These are phyloP conservation scores for Podabrus alpinus DNA, from an alignment of 2,888 invertebrate genomes.

Conservation along the genomic window DNA sequence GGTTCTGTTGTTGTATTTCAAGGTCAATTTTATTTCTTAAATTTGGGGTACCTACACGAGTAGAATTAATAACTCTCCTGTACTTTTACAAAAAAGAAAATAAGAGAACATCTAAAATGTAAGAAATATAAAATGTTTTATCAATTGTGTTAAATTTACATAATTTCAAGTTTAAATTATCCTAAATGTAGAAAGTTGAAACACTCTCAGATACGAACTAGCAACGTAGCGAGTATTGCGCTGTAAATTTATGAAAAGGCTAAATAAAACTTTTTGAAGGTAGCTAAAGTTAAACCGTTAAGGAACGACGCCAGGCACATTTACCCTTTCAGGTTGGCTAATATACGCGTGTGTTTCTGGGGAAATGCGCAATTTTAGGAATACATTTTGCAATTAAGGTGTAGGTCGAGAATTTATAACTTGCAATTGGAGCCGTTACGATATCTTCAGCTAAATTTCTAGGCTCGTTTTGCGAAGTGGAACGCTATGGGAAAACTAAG, in stretches of 20 bases:
- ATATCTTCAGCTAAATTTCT: constrained; percentile 31
- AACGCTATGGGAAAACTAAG: constrained; percentile 25
- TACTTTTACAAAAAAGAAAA: background rate
- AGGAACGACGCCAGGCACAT: constrained; percentile 31
- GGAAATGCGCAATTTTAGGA: constrained; percentile 44
- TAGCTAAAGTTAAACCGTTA: constrained; percentile 39
- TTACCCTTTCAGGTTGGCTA: constrained; percentile 29
- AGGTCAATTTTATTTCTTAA: background rate
- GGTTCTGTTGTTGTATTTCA: background rate
- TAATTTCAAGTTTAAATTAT: background rate
- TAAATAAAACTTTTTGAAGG: constrained; percentile 19
- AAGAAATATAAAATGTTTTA: background rate
- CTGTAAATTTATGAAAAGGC: constrained; percentile 13
- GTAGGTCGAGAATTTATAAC: constrained; percentile 46
- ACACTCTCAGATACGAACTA: background rate
- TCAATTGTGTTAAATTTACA: background rate
- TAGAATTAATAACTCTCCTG: background rate
- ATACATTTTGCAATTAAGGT: constrained; percentile 49
- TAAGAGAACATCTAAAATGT: background rate
- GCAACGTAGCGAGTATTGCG: constrained; percentile 9
- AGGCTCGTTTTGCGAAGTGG: constrained; percentile 26
- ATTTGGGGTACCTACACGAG: background rate
- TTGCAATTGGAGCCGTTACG: constrained; percentile 38
- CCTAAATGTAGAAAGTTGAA: background rate
- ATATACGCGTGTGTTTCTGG: constrained; percentile 37